Conservation (phyloP, 2,888 invertebrate species). For the Abrostola triplasia region DNA sequence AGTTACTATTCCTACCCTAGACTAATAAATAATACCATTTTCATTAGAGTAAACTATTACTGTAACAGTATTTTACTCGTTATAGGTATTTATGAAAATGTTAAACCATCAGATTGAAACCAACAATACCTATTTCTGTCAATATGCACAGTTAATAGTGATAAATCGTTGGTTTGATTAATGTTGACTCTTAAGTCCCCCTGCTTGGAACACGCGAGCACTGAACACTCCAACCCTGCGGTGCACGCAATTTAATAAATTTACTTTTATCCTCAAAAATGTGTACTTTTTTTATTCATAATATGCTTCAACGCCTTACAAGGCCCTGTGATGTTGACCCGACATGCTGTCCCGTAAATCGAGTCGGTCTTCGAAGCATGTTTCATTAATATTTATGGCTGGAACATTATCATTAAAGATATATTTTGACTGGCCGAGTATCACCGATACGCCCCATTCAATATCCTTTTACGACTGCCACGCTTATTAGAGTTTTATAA, state of each 20-base stretch:
- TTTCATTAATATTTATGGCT: constrained; percentile 85
- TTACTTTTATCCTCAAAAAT: constrained; percentile 50
- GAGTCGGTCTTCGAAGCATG: constrained; percentile 71
- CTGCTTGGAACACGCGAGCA: constrained; percentile 50
- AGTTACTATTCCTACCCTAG: no score
- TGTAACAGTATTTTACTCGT: constrained; percentile 18
- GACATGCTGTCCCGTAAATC: constrained; percentile 67
- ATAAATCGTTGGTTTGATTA: constrained; percentile 53
- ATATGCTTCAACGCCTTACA: constrained; percentile 51
- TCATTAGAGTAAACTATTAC: no score
- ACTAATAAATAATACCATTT: no score
- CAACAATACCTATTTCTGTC: constrained; percentile 43
- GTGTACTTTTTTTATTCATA: constrained; percentile 48
- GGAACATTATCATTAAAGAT: constrained; percentile 84
- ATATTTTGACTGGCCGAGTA: constrained; percentile 75
- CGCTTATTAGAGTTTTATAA: constrained; percentile 45
- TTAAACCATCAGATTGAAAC: constrained; percentile 22
- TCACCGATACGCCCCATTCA: constrained; percentile 69
- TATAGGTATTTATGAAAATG: constrained; percentile 35
- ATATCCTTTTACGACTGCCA: constrained; percentile 62
- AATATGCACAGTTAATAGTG: constrained; percentile 49
- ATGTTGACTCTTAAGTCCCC: constrained; percentile 39
- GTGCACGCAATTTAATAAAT: constrained; percentile 60
- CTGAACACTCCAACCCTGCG: constrained; percentile 30
- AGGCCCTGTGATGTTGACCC: constrained; percentile 64